Base-by-base conservation (phyloP, 2,888 invertebrate species). In the Odontothrips loti region DNA sequence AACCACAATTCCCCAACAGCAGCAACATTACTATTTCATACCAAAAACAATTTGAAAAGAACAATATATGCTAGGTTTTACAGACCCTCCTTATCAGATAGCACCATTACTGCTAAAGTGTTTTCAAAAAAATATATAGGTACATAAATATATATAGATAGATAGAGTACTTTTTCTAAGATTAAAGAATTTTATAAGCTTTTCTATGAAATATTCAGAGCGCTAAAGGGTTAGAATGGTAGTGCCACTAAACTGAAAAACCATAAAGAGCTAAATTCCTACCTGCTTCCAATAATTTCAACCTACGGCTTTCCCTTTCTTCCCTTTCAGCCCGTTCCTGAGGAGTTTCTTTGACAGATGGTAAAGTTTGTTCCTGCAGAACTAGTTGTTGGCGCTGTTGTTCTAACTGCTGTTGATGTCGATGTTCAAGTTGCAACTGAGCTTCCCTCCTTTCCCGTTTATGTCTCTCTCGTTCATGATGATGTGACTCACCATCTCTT, bases 241-340 rank as follows among this genome's bases (percentile, higher is more conserved):
- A 43, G 34, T 43, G 29, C 29, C 29, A n/a, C 29, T 79, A 6
- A 20, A 27, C 8, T 8, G 79, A 1, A n/a, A 79, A n/a, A 79
- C 20, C 23, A 79, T 6, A 29, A n/a, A 6, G n/a, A 68, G 68
- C n/a, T 68, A n/a, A 68, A 6, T 68, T 68, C 85, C 86, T 88
- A 92, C 92, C 91, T 85, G 93, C 93, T 87, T 92, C 93, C 83
- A 94, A 86, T 79, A 94, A 87, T 85, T 92, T 91, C 27, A 75
- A 23, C 27, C 68, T 75, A 75, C 68, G 68, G 83, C 92, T 92
- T 85, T 92, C 90, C 84, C 94, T 88, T 85, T 92, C 90, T 82
- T 90, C 90, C 80, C 88, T 85, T 75, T 88, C 88, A 0, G 86
- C 86, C 85, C 87, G 86, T 82, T 88, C 88, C 68, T 87, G 87